phyloP scores from a whole-genome alignment of 2,113 vertebrate species.

The Megalops atlanticus region DNA sequence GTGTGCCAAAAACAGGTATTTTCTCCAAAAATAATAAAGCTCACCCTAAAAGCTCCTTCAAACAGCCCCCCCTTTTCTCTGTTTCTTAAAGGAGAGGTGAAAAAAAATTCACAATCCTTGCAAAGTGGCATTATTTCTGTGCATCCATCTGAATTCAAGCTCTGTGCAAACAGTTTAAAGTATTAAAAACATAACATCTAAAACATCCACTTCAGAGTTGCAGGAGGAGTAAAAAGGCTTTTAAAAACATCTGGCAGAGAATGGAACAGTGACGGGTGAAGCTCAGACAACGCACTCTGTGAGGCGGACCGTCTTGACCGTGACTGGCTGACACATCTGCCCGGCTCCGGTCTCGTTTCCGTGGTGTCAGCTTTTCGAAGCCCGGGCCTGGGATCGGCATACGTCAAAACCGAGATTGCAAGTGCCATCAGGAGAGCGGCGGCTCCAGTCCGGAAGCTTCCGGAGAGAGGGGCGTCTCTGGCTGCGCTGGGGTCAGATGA shows the following conservation, averaged over 20 bases:
- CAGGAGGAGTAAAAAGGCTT: too few species aligned
- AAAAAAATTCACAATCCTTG: neutral
- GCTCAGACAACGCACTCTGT: neutral
- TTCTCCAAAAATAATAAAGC: neutral
- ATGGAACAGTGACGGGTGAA: too few species aligned
- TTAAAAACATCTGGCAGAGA: neutral
- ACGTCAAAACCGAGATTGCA: neutral
- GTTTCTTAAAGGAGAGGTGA: neutral
- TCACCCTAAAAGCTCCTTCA: neutral
- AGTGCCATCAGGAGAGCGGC: neutral
- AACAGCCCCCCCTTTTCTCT: neutral
- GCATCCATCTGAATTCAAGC: slow-evolving; percentile 14
- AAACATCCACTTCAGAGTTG: too few species aligned
- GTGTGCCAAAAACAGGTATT: neutral
- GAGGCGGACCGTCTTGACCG: neutral
- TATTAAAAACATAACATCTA: neutral
- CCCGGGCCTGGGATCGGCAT: neutral
- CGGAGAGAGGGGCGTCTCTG: neutral
- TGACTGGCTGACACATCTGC: neutral
- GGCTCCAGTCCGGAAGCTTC: neutral
- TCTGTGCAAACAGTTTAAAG: neutral
- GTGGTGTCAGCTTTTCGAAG: neutral
- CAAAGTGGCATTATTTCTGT: neutral
- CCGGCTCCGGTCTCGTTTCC: neutral
- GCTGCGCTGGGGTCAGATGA: neutral